These are phyloP conservation scores for Drosophila pandora DNA, from an alignment of 1,140 invertebrate genomes.

Conservation along the genomic window DNA sequence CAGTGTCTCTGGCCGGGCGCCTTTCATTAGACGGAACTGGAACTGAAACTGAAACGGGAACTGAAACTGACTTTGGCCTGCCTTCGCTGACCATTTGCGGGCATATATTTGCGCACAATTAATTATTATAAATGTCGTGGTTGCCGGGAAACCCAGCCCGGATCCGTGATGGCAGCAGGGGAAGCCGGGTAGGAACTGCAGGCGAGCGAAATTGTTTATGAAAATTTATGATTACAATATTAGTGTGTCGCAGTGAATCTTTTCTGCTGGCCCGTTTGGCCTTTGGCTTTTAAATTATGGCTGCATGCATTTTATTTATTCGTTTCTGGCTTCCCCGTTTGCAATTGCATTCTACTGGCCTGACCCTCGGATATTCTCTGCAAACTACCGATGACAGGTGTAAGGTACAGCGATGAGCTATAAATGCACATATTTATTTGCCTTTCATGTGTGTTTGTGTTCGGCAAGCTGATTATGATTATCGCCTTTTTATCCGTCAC, in stretches of 20 bases:
- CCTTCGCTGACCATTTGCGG: constrained; percentile 71
- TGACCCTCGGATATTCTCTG: constrained; percentile 1
- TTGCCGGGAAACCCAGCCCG: constrained; percentile 33
- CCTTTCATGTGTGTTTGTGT: constrained; percentile 6
- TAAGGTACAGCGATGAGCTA: neutral
- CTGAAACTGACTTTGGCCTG: constrained; percentile 40
- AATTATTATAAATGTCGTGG: constrained; percentile 83
- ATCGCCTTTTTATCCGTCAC: constrained; percentile 48
- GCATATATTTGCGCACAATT: constrained; percentile 82
- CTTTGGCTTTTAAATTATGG: constrained; percentile 69
- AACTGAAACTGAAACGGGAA: constrained; percentile 12
- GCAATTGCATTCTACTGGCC: constrained; percentile 40
- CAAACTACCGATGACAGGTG: constrained; percentile 34
- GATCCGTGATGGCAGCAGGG: constrained; percentile 26
- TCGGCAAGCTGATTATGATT: constrained; percentile 66
- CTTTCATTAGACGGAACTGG: constrained; percentile 63
- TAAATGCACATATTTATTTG: neutral
- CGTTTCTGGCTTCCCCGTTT: constrained; percentile 20
- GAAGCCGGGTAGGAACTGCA: constrained; percentile 51
- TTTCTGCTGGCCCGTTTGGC: constrained; percentile 37
- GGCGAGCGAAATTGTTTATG: constrained; percentile 77
- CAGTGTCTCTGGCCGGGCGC: constrained; percentile 25
- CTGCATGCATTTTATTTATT: constrained; percentile 70
- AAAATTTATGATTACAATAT: constrained; percentile 82
- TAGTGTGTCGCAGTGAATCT: constrained; percentile 76